phyloP scores from a whole-genome alignment of 2,888 invertebrate species.

The Parelbella ahira region DNA sequence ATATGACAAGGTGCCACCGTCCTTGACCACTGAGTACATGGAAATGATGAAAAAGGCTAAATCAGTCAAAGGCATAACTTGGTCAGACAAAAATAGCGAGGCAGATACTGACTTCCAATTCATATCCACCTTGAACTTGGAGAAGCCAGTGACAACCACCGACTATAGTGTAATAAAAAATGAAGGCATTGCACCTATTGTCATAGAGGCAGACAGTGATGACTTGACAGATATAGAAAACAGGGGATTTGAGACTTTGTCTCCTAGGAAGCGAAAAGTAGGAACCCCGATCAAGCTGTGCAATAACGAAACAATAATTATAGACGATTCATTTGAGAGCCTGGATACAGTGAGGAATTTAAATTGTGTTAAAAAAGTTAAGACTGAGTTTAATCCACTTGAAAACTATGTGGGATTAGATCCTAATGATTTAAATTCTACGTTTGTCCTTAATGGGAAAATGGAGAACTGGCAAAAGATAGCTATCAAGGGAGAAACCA shows the following conservation, averaged over 20 bases:
- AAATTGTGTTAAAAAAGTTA: slow-evolving; percentile 62
- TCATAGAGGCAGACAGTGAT: slow-evolving; percentile 59
- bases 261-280: slow-evolving; percentile 53
- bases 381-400: slow-evolving; percentile 43
- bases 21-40: slow-evolving; percentile 78
- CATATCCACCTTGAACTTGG: slow-evolving; percentile 52
- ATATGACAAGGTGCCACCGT: slow-evolving; percentile 79
- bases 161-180: slow-evolving; percentile 12
- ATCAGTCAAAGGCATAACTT: slow-evolving; percentile 80
- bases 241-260: slow-evolving; percentile 38
- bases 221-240: slow-evolving; percentile 60
- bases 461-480: slow-evolving; percentile 46
- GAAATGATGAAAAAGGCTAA: slow-evolving; percentile 81
- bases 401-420: slow-evolving; percentile 55
- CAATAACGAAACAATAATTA: slow-evolving; percentile 66
- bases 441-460: slow-evolving; percentile 65
- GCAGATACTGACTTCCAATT: slow-evolving; percentile 51
- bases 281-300: slow-evolving; percentile 62
- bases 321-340: slow-evolving; percentile 64
- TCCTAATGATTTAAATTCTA: slow-evolving; percentile 64
- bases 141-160: slow-evolving; percentile 46
- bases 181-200: slow-evolving; percentile 38
- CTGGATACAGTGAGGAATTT: slow-evolving; percentile 52
- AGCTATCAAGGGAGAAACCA: slow-evolving; percentile 37
- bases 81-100: slow-evolving; percentile 73